Base-by-base conservation (phyloP, 1,140 invertebrate species). In the Apis florea region DNA sequence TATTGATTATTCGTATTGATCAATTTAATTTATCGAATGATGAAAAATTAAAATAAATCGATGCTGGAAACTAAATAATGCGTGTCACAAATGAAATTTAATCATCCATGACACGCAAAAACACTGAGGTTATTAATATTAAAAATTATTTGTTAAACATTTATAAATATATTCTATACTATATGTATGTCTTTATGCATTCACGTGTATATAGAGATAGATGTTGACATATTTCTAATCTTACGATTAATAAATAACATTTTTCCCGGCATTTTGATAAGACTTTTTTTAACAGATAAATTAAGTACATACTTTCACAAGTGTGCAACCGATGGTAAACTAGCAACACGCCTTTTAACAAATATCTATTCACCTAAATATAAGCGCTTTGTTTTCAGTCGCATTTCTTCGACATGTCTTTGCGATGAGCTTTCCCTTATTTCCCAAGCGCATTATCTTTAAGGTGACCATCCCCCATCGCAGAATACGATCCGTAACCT, bases 251-350 rank as follows among this genome's bases (percentile, higher is more conserved):
- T 89, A 82, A 85, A 83, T 84, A 83, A 85, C 82, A 81, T 80
- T 85, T 86, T 86, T 84, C 75, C 80, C 83, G 87, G 85, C 83
- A 80, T 85, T 80, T 86, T 71, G 76, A 85, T 82, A 83, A 89
- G 72, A 86, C 58, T 83, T 82, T 83, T 89, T 83, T 89, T 53
- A 69, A 89, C 85, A 88, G 82, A 85, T 83, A 84, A 86, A 89
- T 89, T 88, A 82, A 83, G 81, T 89, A 80, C 86, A 86, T 85
- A 90, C 89, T 90, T 90, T 90, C 89, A 88, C 31, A 40, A 40
- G 82, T 77, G 82, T 86, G 83, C 83, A 80, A 75, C 78, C 76
- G 71, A 80, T 69, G 26, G 31, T 63, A 67, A 85, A 84, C 53
- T 84, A 70, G 81, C 26, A 88, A 83, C 83, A 82, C 83, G 69